phyloP scores from a whole-genome alignment of 2,113 vertebrate species.

The Aleadryas rufinucha region DNA sequence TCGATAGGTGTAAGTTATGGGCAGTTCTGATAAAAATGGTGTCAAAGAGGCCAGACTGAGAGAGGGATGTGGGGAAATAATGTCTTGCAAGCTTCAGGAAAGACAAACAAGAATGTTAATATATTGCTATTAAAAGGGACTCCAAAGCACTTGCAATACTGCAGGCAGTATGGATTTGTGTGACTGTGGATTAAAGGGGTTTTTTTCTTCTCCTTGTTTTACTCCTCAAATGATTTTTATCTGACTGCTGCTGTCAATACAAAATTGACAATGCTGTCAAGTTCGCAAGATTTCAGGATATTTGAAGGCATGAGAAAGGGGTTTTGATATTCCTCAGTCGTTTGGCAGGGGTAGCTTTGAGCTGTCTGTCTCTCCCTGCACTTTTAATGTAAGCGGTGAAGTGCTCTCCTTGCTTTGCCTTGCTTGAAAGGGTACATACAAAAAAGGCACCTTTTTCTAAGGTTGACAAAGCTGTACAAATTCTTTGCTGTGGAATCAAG shows the following conservation, averaged over 20 bases:
- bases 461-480: conserved; percentile 6
- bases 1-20: background rate
- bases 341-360: background rate
- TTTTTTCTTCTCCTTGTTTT: conserved; percentile 26
- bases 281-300: conserved; percentile 21
- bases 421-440: background rate
- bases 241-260: conserved; percentile 52
- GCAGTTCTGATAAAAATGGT: background rate
- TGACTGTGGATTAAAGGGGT: background rate
- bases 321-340: background rate
- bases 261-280: conserved; percentile 48
- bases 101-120: conserved; percentile 35
- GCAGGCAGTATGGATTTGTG: conserved; percentile 26
- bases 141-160: background rate
- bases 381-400: background rate
- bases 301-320: background rate
- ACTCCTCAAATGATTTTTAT: conserved; percentile 29
- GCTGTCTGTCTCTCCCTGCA: background rate
- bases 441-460: background rate
- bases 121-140: background rate
- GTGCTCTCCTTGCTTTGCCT: background rate
- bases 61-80: rapidly evolving
- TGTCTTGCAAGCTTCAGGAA: background rate
- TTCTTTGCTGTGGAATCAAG: background rate
- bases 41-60: background rate